phyloP scores from a whole-genome alignment of 1,140 invertebrate species.

The Penaeus indicus region DNA sequence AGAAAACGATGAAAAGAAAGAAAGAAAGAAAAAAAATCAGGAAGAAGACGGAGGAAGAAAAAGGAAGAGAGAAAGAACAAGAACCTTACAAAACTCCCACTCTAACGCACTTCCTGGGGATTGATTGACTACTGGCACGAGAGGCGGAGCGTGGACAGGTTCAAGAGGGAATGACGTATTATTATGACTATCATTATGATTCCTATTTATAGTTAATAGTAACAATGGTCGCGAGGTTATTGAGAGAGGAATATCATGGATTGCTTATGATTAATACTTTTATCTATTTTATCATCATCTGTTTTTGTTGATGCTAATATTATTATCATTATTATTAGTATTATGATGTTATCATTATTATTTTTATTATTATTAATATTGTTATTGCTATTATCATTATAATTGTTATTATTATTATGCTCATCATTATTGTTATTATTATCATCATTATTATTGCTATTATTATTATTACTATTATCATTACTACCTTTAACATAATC shows the following conservation, averaged over 20 bases:
- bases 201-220: not conserved
- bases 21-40: no score
- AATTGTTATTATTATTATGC: not conserved
- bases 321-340: constrained; percentile 23
- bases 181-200: no score
- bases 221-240: not conserved
- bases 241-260: not conserved
- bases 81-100: no score
- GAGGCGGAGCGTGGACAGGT: no score
- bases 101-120: no score
- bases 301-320: not conserved
- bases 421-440: constrained; percentile 9
- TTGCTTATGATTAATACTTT: not conserved
- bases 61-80: no score
- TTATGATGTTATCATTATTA: constrained; percentile 17
- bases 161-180: no score
- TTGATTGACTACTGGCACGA: no score
- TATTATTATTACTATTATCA: constrained; percentile 10
- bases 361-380: constrained; percentile 21
- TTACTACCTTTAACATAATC: not conserved
- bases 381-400: constrained; percentile 6
- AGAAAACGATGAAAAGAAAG: no score
- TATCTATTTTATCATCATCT: not conserved
- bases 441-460: constrained; percentile 2
- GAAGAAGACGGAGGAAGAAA: no score